Evolutionary conservation across 2,888 invertebrate genomes (phyloP).

Genomic region (Trissoscelio sp.): DNA sequence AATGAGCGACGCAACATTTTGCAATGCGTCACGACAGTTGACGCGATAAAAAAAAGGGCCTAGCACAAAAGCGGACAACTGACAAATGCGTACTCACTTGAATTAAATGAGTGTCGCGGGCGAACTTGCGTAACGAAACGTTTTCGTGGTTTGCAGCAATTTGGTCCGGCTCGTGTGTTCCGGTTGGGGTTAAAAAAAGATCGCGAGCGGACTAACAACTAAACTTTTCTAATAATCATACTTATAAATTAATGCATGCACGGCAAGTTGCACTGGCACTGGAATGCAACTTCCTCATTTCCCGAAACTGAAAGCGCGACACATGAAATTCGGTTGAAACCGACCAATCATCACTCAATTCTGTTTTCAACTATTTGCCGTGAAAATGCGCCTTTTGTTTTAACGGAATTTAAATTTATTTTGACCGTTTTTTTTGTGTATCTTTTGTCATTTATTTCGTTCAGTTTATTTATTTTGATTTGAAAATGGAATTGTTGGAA

Average conservation of each 20-base stretch:
- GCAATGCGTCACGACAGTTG: neutral
- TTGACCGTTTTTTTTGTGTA: no score
- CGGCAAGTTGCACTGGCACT: slow-evolving; percentile 62
- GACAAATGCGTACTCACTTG: slow-evolving; percentile 28
- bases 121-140: slow-evolving; percentile 57
- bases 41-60: neutral
- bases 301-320: slow-evolving; percentile 54
- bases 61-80: slow-evolving; percentile 5
- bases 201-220: slow-evolving; percentile 41
- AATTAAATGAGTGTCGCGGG: slow-evolving; percentile 54
- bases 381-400: slow-evolving; percentile 15
- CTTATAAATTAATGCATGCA: slow-evolving; percentile 62
- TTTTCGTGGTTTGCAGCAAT: slow-evolving; percentile 17
- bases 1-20: neutral
- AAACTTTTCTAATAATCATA: slow-evolving; percentile 64
- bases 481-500: no score
- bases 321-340: slow-evolving; percentile 45
- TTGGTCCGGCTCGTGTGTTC: slow-evolving; percentile 22
- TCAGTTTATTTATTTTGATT: no score
- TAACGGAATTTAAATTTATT: no score
- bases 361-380: slow-evolving; percentile 15
- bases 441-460: no score
- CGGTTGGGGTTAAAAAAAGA: slow-evolving; percentile 36
- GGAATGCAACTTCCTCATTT: slow-evolving; percentile 59
- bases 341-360: slow-evolving; percentile 23